Conservation (phyloP, 2,113 vertebrate genomes). For the Charadrius vociferus region DNA sequence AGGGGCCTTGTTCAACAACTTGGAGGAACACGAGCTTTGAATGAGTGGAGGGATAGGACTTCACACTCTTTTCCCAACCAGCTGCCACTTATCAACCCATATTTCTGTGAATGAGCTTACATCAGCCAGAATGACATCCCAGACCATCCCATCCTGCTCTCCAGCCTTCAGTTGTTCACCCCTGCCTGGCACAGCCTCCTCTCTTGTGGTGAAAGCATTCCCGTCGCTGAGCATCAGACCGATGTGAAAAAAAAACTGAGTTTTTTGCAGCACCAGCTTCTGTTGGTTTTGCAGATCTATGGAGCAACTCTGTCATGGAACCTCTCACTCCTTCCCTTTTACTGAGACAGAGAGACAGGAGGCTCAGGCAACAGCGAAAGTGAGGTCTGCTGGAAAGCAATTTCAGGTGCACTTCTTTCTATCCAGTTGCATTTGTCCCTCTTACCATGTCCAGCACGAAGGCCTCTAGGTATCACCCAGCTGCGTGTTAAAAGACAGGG, state of each 20-base stretch:
- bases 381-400: neutral
- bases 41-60: neutral
- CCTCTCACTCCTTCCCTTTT: neutral
- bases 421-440: neutral
- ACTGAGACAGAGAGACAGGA: neutral
- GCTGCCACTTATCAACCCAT: neutral
- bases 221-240: neutral
- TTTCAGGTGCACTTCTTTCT: neutral
- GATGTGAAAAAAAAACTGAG: neutral
- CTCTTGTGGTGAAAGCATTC: neutral
- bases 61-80: neutral
- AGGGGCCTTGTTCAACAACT: neutral
- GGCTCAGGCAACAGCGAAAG: neutral
- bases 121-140: fast-evolving
- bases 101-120: neutral
- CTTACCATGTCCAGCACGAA: neutral
- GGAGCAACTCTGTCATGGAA: neutral
- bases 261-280: neutral
- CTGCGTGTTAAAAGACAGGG: neutral
- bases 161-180: neutral
- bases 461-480: neutral
- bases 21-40: neutral
- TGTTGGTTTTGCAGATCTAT: neutral
- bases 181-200: neutral
- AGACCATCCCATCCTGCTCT: neutral